phyloP scores from a whole-genome alignment of 2,797 vertebrate species.

The Sandelia bainsii region DNA sequence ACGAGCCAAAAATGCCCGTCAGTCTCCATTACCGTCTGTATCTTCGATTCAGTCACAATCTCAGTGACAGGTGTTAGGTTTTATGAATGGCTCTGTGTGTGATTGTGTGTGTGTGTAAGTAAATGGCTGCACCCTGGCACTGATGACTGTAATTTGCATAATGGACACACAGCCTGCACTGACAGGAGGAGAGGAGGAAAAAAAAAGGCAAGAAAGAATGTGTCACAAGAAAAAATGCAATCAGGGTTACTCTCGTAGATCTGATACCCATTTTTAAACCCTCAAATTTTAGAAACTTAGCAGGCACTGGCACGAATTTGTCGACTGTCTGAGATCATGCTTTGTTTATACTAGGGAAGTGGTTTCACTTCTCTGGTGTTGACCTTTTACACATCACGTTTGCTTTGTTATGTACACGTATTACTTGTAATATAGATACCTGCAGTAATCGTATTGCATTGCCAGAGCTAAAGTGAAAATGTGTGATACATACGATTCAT shows the following conservation, averaged over 20 bases:
- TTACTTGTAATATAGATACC: background rate
- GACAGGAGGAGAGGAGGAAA: background rate
- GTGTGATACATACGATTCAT: background rate
- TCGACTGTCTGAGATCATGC: background rate
- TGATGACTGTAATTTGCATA: slow-evolving; percentile 69
- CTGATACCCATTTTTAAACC: background rate
- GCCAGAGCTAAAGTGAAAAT: background rate
- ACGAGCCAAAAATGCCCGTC: slow-evolving; percentile 13
- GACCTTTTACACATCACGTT: background rate
- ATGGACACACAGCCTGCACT: slow-evolving; percentile 46
- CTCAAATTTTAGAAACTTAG: too few species aligned
- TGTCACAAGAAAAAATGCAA: background rate
- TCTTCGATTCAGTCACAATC: slow-evolving; percentile 50
- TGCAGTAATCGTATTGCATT: background rate
- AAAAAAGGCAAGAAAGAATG: background rate
- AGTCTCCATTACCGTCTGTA: slow-evolving; percentile 25
- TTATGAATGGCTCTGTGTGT: slow-evolving; percentile 60
- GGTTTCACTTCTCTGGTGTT: background rate
- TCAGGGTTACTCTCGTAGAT: background rate
- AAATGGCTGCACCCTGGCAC: slow-evolving; percentile 37
- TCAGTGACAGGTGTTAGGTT: slow-evolving; percentile 55
- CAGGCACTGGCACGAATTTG: background rate
- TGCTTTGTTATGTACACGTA: slow-evolving; percentile 4
- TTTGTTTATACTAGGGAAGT: background rate
- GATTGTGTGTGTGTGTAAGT: slow-evolving; percentile 24